A percentile compares a stretch with the other conserved stretches of the same genome.
These are phyloP conservation scores for Laticauda colubrina DNA, from an alignment of 2,113 vertebrate genomes.

Conservation along the genomic window DNA sequence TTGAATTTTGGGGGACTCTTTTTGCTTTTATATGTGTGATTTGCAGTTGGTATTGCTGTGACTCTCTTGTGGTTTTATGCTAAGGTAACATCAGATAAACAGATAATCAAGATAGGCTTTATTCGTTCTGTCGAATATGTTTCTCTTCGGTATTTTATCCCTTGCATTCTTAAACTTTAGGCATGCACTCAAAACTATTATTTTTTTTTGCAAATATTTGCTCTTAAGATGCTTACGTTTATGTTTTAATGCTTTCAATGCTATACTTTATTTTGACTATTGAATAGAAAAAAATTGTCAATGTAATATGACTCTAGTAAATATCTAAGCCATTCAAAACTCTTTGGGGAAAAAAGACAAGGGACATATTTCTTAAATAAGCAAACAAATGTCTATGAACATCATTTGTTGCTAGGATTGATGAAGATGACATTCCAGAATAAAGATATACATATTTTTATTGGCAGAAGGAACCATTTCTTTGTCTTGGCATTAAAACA, in stretches of 20 bases:
- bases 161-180: neutral
- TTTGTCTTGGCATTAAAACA: neutral
- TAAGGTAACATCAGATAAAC: neutral
- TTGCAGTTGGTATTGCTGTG: neutral
- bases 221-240: neutral
- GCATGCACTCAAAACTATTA: neutral
- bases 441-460: neutral
- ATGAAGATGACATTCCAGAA: neutral
- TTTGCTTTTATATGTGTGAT: neutral
- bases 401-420: neutral
- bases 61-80: neutral
- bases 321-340: neutral
- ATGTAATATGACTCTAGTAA: neutral
- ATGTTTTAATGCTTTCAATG: neutral
- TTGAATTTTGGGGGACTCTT: neutral
- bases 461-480: neutral
- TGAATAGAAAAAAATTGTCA: neutral
- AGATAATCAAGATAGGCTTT: neutral
- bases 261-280: neutral
- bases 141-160: neutral
- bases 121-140: neutral
- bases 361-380: neutral
- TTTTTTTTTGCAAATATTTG: neutral
- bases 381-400: neutral
- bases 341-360: neutral